Conservation (phyloP, 2,888 invertebrate species). For the Dasypogon diadema region DNA sequence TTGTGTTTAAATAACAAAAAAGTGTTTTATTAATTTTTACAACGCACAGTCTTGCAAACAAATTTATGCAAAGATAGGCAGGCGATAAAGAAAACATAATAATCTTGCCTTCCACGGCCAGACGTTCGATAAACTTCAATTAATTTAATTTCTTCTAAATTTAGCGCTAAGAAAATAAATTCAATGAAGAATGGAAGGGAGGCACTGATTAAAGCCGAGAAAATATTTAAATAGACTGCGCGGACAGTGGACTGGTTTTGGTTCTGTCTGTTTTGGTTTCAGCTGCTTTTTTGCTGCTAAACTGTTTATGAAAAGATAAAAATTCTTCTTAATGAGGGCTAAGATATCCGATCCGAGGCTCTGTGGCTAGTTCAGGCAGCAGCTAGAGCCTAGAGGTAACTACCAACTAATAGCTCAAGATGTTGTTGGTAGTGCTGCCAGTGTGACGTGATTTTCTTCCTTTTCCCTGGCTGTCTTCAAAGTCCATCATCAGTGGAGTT, state of each 20-base stretch:
- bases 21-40: not conserved
- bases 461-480: too few species aligned
- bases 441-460: too few species aligned
- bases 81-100: not conserved
- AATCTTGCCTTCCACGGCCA: not conserved
- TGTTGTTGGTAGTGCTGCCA: too few species aligned
- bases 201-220: not conserved
- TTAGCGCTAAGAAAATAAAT: not conserved
- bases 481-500: too few species aligned
- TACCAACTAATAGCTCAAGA: too few species aligned
- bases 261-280: not conserved
- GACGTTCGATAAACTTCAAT: slow-evolving; percentile 13
- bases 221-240: not conserved
- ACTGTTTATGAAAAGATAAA: slow-evolving; percentile 10
- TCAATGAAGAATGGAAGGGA: not conserved
- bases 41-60: not conserved
- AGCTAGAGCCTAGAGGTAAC: too few species aligned
- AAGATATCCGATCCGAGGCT: not conserved
- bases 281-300: not conserved
- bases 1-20: too few species aligned
- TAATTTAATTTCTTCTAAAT: slow-evolving; percentile 8
- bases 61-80: not conserved
- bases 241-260: not conserved
- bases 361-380: too few species aligned
- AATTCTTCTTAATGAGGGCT: not conserved